phyloP scores from a whole-genome alignment of 2,797 vertebrate species.

The Semaprochilodus insignis region DNA sequence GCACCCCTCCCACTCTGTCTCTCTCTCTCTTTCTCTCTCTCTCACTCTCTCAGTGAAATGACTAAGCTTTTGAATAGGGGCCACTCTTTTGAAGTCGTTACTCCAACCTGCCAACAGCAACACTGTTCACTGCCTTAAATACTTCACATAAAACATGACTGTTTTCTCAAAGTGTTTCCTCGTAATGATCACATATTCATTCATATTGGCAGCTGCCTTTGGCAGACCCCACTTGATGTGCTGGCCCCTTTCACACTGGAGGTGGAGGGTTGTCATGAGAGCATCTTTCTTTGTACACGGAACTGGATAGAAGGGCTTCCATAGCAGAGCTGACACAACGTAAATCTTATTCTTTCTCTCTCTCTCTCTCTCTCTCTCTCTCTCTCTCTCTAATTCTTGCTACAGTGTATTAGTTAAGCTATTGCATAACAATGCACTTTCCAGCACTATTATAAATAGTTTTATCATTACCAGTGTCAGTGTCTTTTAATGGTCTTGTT shows the following conservation, averaged over 20 bases:
- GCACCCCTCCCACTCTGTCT: neutral
- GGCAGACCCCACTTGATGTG: conserved; percentile 47
- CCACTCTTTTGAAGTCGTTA: conserved; percentile 37
- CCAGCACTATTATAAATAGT: no score
- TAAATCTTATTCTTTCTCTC: conserved; percentile 6
- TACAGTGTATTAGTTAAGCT: no score
- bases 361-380: neutral
- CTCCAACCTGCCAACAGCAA: conserved; percentile 50
- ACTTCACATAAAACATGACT: conserved; percentile 43
- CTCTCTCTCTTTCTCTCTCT: neutral
- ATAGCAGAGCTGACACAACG: conserved; percentile 30
- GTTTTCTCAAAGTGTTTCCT: conserved; percentile 35
- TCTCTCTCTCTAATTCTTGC: neutral
- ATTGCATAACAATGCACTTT: no score
- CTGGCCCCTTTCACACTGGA: conserved; percentile 41
- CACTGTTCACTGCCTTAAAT: conserved; percentile 42
- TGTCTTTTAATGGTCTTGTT: no score
- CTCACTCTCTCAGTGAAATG: conserved; percentile 2
- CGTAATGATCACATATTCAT: conserved; percentile 55
- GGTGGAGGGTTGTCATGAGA: conserved; percentile 39
- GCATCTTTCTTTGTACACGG: conserved; percentile 52
- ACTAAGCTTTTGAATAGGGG: conserved; percentile 22
- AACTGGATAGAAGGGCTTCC: conserved; percentile 54
- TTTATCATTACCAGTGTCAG: no score
- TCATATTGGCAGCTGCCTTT: conserved; percentile 59